Percentiles rank a stretch among this genome's conserved stretches.
These are phyloP conservation scores for Glaucidium brasilianum DNA, from an alignment of 2,113 vertebrate species.

Conservation along the genomic window DNA sequence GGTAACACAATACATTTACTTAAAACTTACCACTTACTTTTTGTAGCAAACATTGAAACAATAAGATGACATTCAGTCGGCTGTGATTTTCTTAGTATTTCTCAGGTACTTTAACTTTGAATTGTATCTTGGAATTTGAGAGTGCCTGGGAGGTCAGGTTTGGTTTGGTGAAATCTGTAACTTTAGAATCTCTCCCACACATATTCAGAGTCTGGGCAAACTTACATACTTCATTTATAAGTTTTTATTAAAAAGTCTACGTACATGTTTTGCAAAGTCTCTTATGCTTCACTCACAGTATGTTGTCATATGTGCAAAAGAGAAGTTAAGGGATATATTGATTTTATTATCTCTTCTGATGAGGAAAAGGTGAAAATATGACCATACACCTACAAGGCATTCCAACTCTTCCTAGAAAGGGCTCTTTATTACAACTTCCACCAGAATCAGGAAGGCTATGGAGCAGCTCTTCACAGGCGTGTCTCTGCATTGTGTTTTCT, in stretches of 20 bases:
- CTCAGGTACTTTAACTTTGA: not conserved
- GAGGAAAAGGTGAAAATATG: not conserved
- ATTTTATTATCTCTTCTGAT: not conserved
- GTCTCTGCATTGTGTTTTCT: not conserved
- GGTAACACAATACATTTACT: conserved; percentile 55
- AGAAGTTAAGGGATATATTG: not conserved
- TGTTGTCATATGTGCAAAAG: not conserved
- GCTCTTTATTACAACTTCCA: not conserved
- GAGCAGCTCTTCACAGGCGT: not conserved
- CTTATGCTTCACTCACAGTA: not conserved
- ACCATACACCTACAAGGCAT: not conserved
- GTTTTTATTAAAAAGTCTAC: not conserved
- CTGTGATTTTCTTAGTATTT: conserved; percentile 3
- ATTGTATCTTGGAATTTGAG: not conserved
- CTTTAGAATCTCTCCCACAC: not conserved
- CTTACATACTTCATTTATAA: not conserved
- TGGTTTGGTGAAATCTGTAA: not conserved
- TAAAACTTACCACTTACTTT: conserved; percentile 34
- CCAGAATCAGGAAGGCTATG: not conserved
- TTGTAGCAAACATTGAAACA: conserved; percentile 27
- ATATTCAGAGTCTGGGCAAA: not conserved
- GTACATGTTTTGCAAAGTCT: not conserved
- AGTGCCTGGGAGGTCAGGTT: not conserved
- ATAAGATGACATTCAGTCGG: not conserved
- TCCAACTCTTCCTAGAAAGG: not conserved